Evolutionary conservation across 2,888 invertebrate genomes (phyloP), one percentile per base, ranked within the genome.

Genomic region (Pristionchus entomophagus): DNA sequence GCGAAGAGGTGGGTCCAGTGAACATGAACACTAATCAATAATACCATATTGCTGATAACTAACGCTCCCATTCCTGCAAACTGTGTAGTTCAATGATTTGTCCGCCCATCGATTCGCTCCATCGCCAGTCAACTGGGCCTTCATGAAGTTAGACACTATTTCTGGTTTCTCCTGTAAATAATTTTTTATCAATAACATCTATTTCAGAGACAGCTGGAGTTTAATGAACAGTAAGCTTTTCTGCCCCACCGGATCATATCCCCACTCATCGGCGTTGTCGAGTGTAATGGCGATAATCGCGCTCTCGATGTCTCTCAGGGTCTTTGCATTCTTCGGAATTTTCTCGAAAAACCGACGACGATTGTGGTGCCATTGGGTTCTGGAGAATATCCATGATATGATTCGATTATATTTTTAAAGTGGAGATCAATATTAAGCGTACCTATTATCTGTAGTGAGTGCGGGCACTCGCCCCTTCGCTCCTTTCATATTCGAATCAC

Each of bases 21-120:
- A n/a, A n/a, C n/a, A n/a, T n/a, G n/a, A n/a, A n/a, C n/a, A n/a
- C n/a, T n/a, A n/a, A n/a, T n/a, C n/a, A n/a, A n/a, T n/a, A n/a
- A n/a, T n/a, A n/a, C n/a, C n/a, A n/a, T n/a, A n/a, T n/a, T n/a
- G n/a, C n/a, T n/a, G n/a, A n/a, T n/a, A 3, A 51, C 87, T 73
- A 29, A 89, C 90, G 59, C 89, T 86, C 6, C 90, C 87, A 85
- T 91, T 91, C 51, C 86, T 88, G 35, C 88, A 83, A n/a, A 91
- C 87, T 49, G 88, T 87, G 82, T 91, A 91, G 87, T 92, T 92
- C 51, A 92, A 22, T 12, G 91, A 88, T 87, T 92, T 92, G 88
- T 92, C 92, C 12, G 86, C 89, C 92, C 92, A 92, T 26, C 92
- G 88, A 83, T 92, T 91, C 1, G 85, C 78, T 53, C 92, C 92